phyloP scores from a whole-genome alignment of 2,113 vertebrate genomes.

The Nematolebias whitei region DNA sequence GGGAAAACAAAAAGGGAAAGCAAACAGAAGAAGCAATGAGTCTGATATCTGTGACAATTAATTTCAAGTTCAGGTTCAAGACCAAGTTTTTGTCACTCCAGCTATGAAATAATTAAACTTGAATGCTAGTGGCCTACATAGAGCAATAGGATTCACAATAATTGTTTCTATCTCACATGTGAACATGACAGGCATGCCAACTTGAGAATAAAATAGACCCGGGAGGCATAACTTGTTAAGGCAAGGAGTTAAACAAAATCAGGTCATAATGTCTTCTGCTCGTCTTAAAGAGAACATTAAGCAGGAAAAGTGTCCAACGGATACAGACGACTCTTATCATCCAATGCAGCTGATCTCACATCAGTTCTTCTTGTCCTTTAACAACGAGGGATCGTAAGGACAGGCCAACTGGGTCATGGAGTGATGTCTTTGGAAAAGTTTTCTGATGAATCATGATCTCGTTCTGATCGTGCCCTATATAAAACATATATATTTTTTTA shows the following conservation, averaged over 20 bases:
- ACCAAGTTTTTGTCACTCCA: neutral
- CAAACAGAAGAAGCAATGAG: conserved; percentile 1
- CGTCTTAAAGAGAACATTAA: neutral
- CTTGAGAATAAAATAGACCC: conserved; percentile 1
- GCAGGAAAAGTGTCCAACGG: neutral
- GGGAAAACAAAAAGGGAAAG: neutral
- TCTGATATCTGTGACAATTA: conserved; percentile 1
- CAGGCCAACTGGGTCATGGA: neutral
- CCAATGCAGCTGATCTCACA: neutral
- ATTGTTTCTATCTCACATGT: conserved; percentile 9
- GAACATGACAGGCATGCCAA: conserved; percentile 20
- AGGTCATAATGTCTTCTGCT: conserved; percentile 3
- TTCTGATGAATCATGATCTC: neutral
- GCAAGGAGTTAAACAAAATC: conserved; percentile 8
- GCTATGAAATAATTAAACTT: conserved; percentile 12
- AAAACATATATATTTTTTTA: no score
- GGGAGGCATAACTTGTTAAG: conserved; percentile 9
- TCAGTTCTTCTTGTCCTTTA: conserved; percentile 2
- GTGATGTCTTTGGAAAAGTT: neutral
- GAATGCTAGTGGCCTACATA: conserved; percentile 8
- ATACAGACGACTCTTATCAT: neutral
- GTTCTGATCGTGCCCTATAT: conserved; percentile 6
- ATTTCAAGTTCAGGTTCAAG: conserved; percentile 7
- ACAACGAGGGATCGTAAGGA: neutral
- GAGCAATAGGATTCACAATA: conserved; percentile 4